Conservation (phyloP, 2,113 vertebrate species). For the Pandion haliaetus region DNA sequence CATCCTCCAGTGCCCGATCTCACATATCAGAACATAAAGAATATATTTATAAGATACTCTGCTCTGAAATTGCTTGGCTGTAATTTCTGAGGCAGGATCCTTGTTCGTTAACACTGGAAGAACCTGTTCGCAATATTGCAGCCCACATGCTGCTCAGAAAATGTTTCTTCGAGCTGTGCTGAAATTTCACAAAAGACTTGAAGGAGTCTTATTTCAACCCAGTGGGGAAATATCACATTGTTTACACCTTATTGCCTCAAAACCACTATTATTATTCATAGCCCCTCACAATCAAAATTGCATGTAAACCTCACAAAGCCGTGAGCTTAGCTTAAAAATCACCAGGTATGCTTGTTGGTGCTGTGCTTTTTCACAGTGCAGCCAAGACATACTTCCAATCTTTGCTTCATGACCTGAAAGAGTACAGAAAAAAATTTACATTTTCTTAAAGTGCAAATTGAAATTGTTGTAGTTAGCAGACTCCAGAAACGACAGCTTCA, state of each 20-base stretch:
- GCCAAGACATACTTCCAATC: not conserved
- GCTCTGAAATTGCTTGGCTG: not conserved
- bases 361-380: not conserved
- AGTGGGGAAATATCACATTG: not conserved
- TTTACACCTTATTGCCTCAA: not conserved
- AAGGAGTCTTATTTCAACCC: not conserved
- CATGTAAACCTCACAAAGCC: not conserved
- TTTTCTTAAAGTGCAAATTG: not conserved
- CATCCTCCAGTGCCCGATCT: not conserved
- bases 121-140: not conserved
- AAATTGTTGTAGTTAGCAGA: not conserved
- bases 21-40: not conserved
- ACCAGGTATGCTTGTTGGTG: not conserved
- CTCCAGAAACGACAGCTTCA: not conserved
- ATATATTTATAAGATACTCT: not conserved
- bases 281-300: not conserved
- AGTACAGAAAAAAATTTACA: not conserved
- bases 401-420: not conserved
- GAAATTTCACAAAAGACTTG: not conserved
- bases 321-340: not conserved
- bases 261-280: not conserved
- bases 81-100: constrained; percentile 14
- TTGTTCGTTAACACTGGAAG: not conserved
- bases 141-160: constrained; percentile 1
- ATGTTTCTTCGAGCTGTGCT: not conserved